Conservation (phyloP, 1,140 invertebrate species). For the Anthonomus grandis region DNA sequence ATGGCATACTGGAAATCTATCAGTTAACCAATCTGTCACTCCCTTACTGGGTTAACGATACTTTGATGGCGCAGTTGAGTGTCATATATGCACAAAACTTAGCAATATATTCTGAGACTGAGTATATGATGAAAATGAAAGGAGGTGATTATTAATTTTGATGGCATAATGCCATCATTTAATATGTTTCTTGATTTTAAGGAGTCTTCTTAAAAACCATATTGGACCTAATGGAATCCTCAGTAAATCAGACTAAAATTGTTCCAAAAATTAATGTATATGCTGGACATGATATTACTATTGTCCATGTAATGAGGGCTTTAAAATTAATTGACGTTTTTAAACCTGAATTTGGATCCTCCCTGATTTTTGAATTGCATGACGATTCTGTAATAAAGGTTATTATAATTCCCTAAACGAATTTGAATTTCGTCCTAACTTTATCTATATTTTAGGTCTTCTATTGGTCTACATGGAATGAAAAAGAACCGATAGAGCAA, state of each 20-base stretch:
- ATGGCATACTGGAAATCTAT: constrained; percentile 71
- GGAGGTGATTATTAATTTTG: too few species aligned
- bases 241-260: constrained; percentile 35
- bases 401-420: constrained; percentile 15
- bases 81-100: constrained; percentile 65
- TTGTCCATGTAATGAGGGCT: constrained; percentile 66
- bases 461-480: constrained; percentile 43
- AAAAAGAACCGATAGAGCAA: constrained; percentile 46
- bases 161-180: too few species aligned
- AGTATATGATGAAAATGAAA: constrained; percentile 68
- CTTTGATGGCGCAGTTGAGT: constrained; percentile 66
- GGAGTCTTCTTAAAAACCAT: constrained; percentile 54
- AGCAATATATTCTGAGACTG: constrained; percentile 65
- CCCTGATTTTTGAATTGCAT: constrained; percentile 65
- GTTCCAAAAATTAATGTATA: constrained; percentile 59
- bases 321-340: constrained; percentile 62
- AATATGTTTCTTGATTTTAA: constrained; percentile 37
- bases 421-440: neutral
- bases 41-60: constrained; percentile 68
- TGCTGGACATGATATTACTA: constrained; percentile 69
- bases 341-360: constrained; percentile 68
- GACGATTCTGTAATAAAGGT: constrained; percentile 54
- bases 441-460: constrained; percentile 26
- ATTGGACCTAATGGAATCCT: constrained; percentile 45
- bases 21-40: constrained; percentile 61